phyloP scores from a whole-genome alignment of 2,888 invertebrate genomes.

The Tipula helvola region DNA sequence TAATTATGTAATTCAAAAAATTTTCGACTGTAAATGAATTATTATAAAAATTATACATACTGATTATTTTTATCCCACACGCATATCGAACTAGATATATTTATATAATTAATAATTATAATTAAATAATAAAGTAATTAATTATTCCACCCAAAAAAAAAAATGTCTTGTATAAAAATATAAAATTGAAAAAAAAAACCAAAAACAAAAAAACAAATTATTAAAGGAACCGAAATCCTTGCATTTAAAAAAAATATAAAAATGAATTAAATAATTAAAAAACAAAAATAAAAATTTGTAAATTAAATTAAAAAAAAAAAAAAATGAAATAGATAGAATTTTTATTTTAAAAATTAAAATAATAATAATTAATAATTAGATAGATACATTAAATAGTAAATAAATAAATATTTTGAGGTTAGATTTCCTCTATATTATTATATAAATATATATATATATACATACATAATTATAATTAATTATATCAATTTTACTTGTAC shows the following conservation, averaged over 20 bases:
- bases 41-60: not conserved
- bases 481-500: not conserved
- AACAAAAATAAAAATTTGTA: not conserved
- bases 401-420: not conserved
- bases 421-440: not conserved
- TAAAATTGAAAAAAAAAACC: conserved; percentile 5
- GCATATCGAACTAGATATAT: not conserved
- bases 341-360: not conserved
- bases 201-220: conserved; percentile 7
- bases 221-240: conserved; percentile 19
- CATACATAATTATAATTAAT: not conserved
- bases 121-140: not conserved
- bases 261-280: conserved; percentile 13
- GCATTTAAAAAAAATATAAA: conserved; percentile 16
- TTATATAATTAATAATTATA: not conserved
- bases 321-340: conserved; percentile 9
- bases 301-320: not conserved
- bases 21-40: not conserved
- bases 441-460: not conserved
- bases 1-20: not conserved
- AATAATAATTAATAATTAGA: not conserved
- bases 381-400: not conserved
- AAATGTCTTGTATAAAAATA: not conserved
- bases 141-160: not conserved
- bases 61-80: conserved; percentile 4